These are phyloP conservation scores for Elysia chlorotica DNA, from an alignment of 1,140 invertebrate species.

Conservation along the genomic window DNA sequence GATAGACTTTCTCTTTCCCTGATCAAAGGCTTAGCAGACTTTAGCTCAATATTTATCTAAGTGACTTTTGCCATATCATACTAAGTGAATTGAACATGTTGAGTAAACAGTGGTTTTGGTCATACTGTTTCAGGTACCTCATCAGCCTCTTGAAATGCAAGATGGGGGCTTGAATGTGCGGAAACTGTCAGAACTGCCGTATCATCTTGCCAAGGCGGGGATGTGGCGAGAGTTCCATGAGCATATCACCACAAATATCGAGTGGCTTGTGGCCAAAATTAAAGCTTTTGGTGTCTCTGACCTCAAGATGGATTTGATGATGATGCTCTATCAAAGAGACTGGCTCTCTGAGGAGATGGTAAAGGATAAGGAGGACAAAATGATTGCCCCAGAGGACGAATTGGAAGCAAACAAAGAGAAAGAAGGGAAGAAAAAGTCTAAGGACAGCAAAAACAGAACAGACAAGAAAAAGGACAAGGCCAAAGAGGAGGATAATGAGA, in stretches of 20 bases:
- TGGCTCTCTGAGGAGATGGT: constrained; percentile 10
- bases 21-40: too few species aligned
- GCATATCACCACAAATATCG: constrained; percentile 31
- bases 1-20: too few species aligned
- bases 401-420: neutral
- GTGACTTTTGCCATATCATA: too few species aligned
- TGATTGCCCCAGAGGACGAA: constrained; percentile 4
- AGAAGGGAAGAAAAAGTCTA: neutral
- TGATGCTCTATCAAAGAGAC: constrained; percentile 24
- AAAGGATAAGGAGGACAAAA: constrained; percentile 8
- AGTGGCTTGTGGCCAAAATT: constrained; percentile 41
- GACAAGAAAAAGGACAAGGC: too few species aligned
- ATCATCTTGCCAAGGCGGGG: constrained; percentile 36
- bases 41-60: too few species aligned
- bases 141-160: constrained; percentile 35
- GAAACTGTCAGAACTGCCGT: constrained; percentile 43
- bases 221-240: constrained; percentile 33
- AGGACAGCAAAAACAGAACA: too few species aligned
- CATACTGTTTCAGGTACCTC: constrained; percentile 23
- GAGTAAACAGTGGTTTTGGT: too few species aligned
- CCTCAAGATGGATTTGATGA: constrained; percentile 30
- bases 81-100: too few species aligned
- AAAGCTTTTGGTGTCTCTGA: constrained; percentile 24
- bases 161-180: constrained; percentile 30
- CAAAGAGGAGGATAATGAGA: too few species aligned